Conservation (phyloP, 2,113 vertebrate genomes). For the Bothrops jararaca region DNA sequence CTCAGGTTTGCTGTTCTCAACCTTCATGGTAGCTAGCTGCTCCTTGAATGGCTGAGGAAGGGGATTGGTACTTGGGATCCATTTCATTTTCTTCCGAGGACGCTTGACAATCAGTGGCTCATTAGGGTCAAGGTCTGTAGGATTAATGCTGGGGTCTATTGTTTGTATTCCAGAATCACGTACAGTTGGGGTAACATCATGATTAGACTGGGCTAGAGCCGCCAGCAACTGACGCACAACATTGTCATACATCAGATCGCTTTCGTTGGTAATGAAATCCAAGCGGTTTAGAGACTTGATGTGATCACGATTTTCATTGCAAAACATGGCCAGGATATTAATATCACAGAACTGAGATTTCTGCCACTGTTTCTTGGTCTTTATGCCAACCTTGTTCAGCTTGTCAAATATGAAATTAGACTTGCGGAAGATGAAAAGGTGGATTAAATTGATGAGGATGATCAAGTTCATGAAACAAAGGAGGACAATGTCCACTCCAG, state of each 20-base stretch:
- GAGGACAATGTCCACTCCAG: conserved; percentile 87
- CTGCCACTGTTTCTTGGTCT: conserved; percentile 94
- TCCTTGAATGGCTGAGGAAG: conserved; percentile 97
- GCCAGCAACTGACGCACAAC: conserved; percentile 96
- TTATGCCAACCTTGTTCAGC: conserved; percentile 96
- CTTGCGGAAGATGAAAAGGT: conserved; percentile 97
- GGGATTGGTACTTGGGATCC: conserved; percentile 89
- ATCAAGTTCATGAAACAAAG: conserved; percentile 96
- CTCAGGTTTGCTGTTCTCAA: conserved; percentile 90
- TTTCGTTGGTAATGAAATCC: conserved; percentile 98
- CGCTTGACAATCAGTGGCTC: conserved; percentile 90
- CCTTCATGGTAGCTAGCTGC: conserved; percentile 82
- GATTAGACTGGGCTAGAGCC: conserved; percentile 94
- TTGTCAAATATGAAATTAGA: conserved; percentile 99
- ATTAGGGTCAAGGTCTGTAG: conserved; percentile 80
- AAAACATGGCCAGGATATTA: conserved; percentile 99
- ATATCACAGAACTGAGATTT: conserved; percentile 99
- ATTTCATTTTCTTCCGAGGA: conserved; percentile 95
- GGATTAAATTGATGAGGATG: conserved; percentile 91
- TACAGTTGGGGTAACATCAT: conserved; percentile 91
- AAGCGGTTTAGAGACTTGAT: conserved; percentile 97
- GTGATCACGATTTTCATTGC: conserved; percentile 97
- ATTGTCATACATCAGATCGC: conserved; percentile 98
- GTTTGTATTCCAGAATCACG: conserved; percentile 92
- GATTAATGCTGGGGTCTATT: conserved; percentile 84